A percentile compares a stretch with the other conserved stretches of the same genome.
Evolutionary conservation across 1,140 invertebrate genomes (phyloP).

Genomic region (Meloidogyne exigua): DNA sequence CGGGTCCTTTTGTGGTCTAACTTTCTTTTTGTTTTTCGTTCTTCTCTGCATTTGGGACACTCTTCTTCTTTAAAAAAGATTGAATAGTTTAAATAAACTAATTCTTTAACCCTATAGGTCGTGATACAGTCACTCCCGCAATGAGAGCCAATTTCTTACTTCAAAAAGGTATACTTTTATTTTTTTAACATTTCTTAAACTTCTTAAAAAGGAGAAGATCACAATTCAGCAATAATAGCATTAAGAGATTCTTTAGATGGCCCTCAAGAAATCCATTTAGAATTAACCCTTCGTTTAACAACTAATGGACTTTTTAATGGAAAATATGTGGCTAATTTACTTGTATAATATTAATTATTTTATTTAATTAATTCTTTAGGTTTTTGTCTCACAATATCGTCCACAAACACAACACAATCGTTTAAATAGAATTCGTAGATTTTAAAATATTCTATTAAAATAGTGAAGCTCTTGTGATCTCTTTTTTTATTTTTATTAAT

Average conservation of each 20-base stretch:
- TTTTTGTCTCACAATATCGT: conserved; percentile 55
- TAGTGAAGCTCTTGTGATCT: not conserved
- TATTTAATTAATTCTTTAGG: not conserved
- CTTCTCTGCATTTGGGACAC: no score
- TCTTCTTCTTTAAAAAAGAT: no score
- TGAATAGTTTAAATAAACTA: no score
- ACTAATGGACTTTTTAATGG: conserved; percentile 51
- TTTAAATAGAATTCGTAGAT: conserved; percentile 29
- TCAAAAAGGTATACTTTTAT: conserved; percentile 46
- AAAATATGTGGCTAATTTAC: conserved; percentile 62
- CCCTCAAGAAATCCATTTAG: conserved; percentile 57
- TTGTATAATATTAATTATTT: not conserved
- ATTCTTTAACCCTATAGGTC: not conserved
- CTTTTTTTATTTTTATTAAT: not conserved
- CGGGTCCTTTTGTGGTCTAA: no score
- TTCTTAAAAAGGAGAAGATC: conserved; percentile 41
- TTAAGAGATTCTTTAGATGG: conserved; percentile 61
- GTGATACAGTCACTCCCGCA: conserved; percentile 46
- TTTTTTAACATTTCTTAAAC: not conserved
- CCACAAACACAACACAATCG: conserved; percentile 36
- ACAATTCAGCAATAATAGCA: conserved; percentile 61
- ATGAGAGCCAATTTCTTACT: conserved; percentile 58
- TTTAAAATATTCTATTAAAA: conserved; percentile 36
- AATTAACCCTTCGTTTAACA: conserved; percentile 48
- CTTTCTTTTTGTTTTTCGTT: no score